These are phyloP conservation scores for Cenopis cana DNA, from an alignment of 2,888 invertebrate species.

Conservation along the genomic window DNA sequence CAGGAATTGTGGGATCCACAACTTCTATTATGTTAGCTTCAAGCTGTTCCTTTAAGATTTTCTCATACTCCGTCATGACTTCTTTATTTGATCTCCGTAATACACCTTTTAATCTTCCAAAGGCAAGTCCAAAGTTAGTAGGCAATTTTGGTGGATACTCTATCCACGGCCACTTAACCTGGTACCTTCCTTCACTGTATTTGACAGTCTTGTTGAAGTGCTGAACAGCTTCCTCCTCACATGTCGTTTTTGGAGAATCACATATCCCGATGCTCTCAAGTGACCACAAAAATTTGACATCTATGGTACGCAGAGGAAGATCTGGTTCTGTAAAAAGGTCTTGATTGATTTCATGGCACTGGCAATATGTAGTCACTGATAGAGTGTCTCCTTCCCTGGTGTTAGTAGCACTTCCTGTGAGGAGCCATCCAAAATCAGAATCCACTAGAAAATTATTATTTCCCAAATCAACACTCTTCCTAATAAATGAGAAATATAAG, in stretches of 20 bases:
- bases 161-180: conserved; percentile 47
- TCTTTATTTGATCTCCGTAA: conserved; percentile 35
- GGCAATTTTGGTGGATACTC: conserved; percentile 45
- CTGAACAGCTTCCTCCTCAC: conserved; percentile 4
- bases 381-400: background rate
- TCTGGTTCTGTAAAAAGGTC: background rate
- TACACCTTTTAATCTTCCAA: conserved; percentile 41
- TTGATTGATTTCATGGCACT: background rate
- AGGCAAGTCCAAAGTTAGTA: conserved; percentile 44
- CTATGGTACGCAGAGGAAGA: background rate
- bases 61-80: conserved; percentile 30
- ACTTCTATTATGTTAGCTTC: background rate
- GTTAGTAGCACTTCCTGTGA: background rate
- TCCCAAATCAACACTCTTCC: no score
- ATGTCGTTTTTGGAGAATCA: conserved; percentile 21
- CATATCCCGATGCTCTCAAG: conserved; percentile 17
- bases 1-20: background rate
- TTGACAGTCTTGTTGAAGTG: conserved; percentile 13
- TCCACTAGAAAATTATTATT: no score
- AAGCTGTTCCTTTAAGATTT: conserved; percentile 6
- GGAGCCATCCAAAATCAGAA: background rate
- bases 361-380: background rate
- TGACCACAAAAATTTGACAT: background rate
- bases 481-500: no score
- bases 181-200: conserved; percentile 41